These are phyloP conservation scores for Phasia obesa DNA, from an alignment of 2,888 invertebrate genomes.

Conservation along the genomic window DNA sequence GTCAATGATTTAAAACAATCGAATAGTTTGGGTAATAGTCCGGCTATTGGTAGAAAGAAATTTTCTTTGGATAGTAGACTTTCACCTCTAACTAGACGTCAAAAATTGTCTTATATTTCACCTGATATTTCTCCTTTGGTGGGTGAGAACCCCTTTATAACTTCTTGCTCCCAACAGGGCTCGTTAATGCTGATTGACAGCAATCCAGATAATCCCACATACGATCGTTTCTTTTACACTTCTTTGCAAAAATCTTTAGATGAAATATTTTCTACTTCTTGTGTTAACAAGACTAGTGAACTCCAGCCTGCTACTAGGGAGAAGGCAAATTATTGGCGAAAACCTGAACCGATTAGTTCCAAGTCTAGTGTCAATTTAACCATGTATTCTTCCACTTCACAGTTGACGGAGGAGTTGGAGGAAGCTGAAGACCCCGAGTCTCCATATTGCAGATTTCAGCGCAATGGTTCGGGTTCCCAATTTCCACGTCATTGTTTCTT, in stretches of 20 bases:
- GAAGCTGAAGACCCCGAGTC: constrained; percentile 59
- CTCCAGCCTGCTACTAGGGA: constrained; percentile 19
- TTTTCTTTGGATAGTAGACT: constrained; percentile 81
- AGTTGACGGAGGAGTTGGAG: constrained; percentile 70
- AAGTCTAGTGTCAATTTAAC: constrained; percentile 82
- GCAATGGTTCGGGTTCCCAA: constrained; percentile 81
- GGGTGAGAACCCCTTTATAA: constrained; percentile 60
- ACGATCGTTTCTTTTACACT: constrained; percentile 81
- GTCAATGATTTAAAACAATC: constrained; percentile 71
- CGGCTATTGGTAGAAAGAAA: constrained; percentile 79
- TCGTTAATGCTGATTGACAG: constrained; percentile 72
- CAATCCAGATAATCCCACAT: constrained; percentile 79
- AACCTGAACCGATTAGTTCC: constrained; percentile 78
- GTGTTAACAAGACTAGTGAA: constrained; percentile 44
- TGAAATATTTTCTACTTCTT: constrained; percentile 77
- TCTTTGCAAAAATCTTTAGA: constrained; percentile 79
- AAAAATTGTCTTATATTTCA: constrained; percentile 66
- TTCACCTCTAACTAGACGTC: constrained; percentile 70
- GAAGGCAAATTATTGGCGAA: constrained; percentile 72
- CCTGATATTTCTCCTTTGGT: constrained; percentile 68
- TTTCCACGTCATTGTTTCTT: constrained; percentile 82
- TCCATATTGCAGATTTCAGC: constrained; percentile 77
- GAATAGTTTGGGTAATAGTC: constrained; percentile 78
- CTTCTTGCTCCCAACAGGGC: constrained; percentile 63
- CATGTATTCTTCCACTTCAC: constrained; percentile 79